phyloP scores from a whole-genome alignment of 35 echinoderm and acorn worm species.

The Eucidaris tribuloides region DNA sequence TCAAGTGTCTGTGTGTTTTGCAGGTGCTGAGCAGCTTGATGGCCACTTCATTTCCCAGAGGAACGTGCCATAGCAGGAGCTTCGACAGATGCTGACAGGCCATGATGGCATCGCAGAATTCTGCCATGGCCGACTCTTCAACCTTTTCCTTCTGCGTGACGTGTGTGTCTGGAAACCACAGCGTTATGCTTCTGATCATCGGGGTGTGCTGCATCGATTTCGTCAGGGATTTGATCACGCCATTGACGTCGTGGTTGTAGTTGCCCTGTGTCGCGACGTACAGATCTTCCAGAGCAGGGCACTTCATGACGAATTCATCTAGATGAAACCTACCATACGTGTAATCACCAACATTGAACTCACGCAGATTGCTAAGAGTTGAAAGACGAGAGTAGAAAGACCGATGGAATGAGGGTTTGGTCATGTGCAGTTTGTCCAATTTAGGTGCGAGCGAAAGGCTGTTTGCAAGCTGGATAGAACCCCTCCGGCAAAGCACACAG shows the following conservation, averaged over 20 bases:
- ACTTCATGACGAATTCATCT: neutral
- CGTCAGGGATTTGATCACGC: conserved; percentile 10
- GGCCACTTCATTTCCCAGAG: neutral
- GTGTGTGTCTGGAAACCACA: neutral
- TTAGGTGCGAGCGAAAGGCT: neutral
- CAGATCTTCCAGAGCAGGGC: conserved; percentile 1
- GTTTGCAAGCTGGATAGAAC: neutral
- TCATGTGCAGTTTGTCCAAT: conserved; percentile 3
- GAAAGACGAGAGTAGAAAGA: conserved; percentile 1
- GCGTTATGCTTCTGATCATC: neutral
- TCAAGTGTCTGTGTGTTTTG: conserved; percentile 6
- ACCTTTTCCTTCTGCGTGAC: neutral
- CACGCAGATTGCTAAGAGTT: neutral
- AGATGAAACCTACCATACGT: neutral
- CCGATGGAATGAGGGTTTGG: neutral
- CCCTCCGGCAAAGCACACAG: neutral
- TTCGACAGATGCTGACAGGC: neutral
- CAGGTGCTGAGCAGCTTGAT: neutral
- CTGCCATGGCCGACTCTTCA: neutral
- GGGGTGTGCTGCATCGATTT: neutral
- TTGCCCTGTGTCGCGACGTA: neutral
- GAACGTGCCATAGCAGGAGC: conserved; percentile 13
- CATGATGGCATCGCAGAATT: neutral
- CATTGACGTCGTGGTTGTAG: neutral
- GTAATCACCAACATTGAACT: neutral